Base-by-base conservation (phyloP, 2,888 invertebrate genomes). In the Hirtodrosophila trivittata region DNA sequence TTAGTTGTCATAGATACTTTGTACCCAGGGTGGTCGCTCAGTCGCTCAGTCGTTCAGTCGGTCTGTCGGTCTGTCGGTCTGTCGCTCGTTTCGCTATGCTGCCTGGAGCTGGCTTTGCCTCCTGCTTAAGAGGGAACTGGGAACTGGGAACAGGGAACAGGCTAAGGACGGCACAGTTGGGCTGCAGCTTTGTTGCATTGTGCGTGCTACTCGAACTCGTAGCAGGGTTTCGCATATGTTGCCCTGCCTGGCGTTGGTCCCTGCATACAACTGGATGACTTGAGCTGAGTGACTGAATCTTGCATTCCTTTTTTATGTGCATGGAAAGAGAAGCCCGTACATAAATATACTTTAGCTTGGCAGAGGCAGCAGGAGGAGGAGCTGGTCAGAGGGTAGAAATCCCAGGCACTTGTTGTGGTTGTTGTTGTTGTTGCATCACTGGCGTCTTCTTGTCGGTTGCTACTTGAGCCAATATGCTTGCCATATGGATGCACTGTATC, bases 111-210 rank as follows among this genome's bases (percentile, higher is more conserved):
- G 25, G 3, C 25, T 25, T n/a, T 28, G n/a, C 28, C 9, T 28
- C 5, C 28, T n/a, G 9, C 28, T 28, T n/a, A 1, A 3, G 28
- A 1, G 5, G 1, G 45, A 21, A 39, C 45, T 52, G 51, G 43
- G 35, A 21, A 5, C 18, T 3, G n/a, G n/a, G n/a, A n/a, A n/a
- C n/a, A 21, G 18, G 28, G 57, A 45, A 25, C 38, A 38, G 49
- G 39, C 32, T 13, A 41, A 54, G 66, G 47, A 54, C 35, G 52
- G 77, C 76, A 66, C 59, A 66, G 76, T 70, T 68, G n/a, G n/a
- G n/a, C n/a, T 86, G 62, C 47, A 55, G 75, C 82, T 81, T 77
- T 59, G 85, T 77, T 81, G 80, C 84, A 80, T 76, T 60, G 32
- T 55, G 66, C 45, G 38, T 50, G 56, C 25, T 70, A 42, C 75